These are phyloP conservation scores for Dryobota labecula DNA, from an alignment of 2,888 invertebrate species.

Conservation along the genomic window DNA sequence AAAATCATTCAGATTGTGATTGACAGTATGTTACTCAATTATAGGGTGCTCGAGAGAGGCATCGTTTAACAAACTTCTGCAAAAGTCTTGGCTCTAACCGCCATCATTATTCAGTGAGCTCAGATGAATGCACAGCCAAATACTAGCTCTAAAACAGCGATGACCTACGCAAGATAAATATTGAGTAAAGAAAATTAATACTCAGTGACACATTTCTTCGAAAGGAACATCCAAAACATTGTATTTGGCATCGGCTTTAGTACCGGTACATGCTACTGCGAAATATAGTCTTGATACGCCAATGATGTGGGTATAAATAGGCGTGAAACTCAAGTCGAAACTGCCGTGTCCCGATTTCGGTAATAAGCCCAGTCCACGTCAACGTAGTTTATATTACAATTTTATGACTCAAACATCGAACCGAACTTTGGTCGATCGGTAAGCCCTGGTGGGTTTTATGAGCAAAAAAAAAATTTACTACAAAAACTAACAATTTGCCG, in stretches of 20 bases:
- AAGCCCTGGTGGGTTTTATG: slow-evolving; percentile 56
- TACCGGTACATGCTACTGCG: slow-evolving; percentile 38
- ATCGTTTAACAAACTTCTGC: neutral
- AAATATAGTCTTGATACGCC: slow-evolving; percentile 41
- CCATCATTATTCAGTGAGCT: neutral
- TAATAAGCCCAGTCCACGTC: slow-evolving; percentile 43
- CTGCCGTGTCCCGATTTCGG: slow-evolving; percentile 47
- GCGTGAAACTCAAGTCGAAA: slow-evolving; percentile 29
- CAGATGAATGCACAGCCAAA: neutral
- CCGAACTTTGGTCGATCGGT: slow-evolving; percentile 44
- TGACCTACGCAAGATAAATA: slow-evolving; percentile 27
- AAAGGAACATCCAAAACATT: slow-evolving; percentile 25
- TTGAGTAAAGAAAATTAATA: slow-evolving; percentile 32
- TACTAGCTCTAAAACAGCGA: neutral
- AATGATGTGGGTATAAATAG: slow-evolving; percentile 33
- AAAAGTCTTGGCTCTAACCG: neutral
- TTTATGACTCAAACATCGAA: slow-evolving; percentile 55
- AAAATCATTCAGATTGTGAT: no score
- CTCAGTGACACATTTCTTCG: slow-evolving; percentile 39
- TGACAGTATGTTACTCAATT: no score
- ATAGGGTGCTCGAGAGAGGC: no score
- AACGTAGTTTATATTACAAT: slow-evolving; percentile 40
- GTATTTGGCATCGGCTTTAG: slow-evolving; percentile 39
- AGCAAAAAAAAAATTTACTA: slow-evolving; percentile 41
- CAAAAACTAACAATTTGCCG: slow-evolving; percentile 40